Base-by-base conservation (phyloP, 1,140 invertebrate genomes). In the Drosophila obscura region DNA sequence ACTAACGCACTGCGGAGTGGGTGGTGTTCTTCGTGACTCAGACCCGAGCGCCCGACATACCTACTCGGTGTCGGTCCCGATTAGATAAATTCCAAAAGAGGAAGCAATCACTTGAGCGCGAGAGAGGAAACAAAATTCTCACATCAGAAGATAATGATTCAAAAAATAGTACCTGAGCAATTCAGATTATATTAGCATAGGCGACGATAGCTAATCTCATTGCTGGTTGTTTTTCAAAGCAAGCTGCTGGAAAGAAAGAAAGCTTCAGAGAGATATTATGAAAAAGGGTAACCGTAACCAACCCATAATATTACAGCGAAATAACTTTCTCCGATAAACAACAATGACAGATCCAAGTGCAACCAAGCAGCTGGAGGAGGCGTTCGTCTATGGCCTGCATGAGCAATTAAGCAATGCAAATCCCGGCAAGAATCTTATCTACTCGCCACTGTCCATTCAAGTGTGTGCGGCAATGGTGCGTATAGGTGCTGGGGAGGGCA, bases 401-500 rank as follows among this genome's bases (percentile, higher is more conserved):
- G 26, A 69, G 0, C 50, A 71, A 2, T 8, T 88, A 1, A 41
- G 62, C 5, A 35, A 41, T 0, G 46, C 43, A 4, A 63, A 59
- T 62, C 39, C 73, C 9, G 52, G 77, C 39, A 55, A 35, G 8
- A 92, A 93, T 74, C 68, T 93, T 4, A 85, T 93, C 22, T 92
- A 90, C 57, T 93, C 93, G 0, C 93, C 93, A 0, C 72, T 93
- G 4, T 93, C 92, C 46, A 80, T 92, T 19, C 91, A 93, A 63
- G 79, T 77, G 13, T 90, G 91, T 22, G 71, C 89, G 0, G 91
- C 87, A 9, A 87, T 93, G 88, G 73, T 92, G 9, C 91, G 90
- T 4, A 90, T 92, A 61, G 95, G 94, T 2, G 92, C 94, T 5
- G 68, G 66, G 41, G 92, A 62, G 11, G 59, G 6, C 0, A 93